Conservation (phyloP, 2,113 vertebrate species). For the Hucho hucho region DNA sequence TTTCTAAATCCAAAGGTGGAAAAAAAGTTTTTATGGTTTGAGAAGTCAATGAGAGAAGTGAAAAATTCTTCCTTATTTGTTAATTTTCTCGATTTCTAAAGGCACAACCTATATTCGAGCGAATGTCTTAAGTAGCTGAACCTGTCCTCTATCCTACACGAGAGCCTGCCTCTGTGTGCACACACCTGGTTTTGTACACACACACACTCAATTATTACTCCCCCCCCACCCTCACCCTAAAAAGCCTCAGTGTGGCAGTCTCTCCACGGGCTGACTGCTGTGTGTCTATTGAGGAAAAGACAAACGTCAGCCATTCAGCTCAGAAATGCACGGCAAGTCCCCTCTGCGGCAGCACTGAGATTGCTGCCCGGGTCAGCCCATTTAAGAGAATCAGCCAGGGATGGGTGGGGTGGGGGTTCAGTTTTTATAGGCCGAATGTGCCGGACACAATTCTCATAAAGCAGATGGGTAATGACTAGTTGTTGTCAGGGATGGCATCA, state of each 20-base stretch:
- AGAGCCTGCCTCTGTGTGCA: background rate
- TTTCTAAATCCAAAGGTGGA: too few species aligned
- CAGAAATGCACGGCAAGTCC: slow-evolving; percentile 51
- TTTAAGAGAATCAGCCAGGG: slow-evolving; percentile 53
- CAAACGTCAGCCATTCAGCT: slow-evolving; percentile 38
- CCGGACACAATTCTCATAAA: slow-evolving; percentile 66
- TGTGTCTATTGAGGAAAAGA: slow-evolving; percentile 42
- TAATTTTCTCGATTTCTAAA: too few species aligned
- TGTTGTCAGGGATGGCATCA: slow-evolving; percentile 72
- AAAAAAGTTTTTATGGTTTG: too few species aligned
- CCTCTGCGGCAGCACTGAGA: slow-evolving; percentile 36
- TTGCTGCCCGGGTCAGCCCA: slow-evolving; percentile 48
- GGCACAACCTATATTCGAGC: too few species aligned
- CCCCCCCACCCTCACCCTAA: background rate
- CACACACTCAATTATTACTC: background rate
- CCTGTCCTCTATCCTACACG: too few species aligned
- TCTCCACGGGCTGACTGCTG: slow-evolving; percentile 48
- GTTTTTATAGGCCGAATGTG: slow-evolving; percentile 59
- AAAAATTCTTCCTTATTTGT: too few species aligned
- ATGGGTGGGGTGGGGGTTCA: slow-evolving; percentile 21
- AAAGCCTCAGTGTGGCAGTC: slow-evolving; percentile 19
- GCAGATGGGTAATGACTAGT: slow-evolving; percentile 78
- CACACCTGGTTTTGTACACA: background rate
- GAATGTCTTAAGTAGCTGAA: too few species aligned
- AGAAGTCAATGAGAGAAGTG: too few species aligned